Conservation (phyloP, 2,113 vertebrate genomes). For the Verasper variegatus region DNA sequence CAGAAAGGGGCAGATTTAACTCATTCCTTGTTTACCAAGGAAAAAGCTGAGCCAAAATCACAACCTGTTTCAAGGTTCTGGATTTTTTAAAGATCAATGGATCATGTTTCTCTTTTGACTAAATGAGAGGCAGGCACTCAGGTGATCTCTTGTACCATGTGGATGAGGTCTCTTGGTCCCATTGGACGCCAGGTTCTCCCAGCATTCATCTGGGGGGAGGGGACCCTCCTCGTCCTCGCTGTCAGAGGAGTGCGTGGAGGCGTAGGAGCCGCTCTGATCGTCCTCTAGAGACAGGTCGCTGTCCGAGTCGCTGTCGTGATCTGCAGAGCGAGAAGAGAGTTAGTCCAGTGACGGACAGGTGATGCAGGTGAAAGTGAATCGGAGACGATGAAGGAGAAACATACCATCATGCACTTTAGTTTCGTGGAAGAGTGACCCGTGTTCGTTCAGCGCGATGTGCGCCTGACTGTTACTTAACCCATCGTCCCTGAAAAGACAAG, state of each 20-base stretch:
- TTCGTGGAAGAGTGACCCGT: conserved; percentile 84
- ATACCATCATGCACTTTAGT: conserved; percentile 84
- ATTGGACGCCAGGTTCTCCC: conserved; percentile 86
- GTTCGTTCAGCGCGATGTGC: conserved; percentile 83
- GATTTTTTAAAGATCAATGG: too few relatives aligned
- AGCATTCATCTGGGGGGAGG: conserved; percentile 84
- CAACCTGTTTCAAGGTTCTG: too few relatives aligned
- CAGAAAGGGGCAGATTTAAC: too few relatives aligned
- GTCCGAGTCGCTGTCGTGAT: conserved; percentile 90
- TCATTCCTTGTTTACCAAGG: too few relatives aligned
- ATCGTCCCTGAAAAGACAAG: conserved; percentile 84
- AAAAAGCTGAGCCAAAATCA: too few relatives aligned
- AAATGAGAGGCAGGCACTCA: neutral
- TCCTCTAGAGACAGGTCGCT: conserved; percentile 94
- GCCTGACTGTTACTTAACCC: conserved; percentile 85
- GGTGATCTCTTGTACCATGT: conserved; percentile 38
- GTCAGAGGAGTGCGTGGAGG: conserved; percentile 92
- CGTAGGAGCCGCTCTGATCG: conserved; percentile 91
- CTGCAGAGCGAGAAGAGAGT: conserved; percentile 62
- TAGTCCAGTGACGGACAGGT: neutral
- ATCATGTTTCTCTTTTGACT: neutral
- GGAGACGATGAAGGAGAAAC: neutral
- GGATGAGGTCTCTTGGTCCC: conserved; percentile 67
- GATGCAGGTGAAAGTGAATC: neutral
- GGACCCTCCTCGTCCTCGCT: conserved; percentile 90